Percentiles rank a stretch among this genome's conserved stretches.
Evolutionary conservation across 2,113 vertebrate species (phyloP).

Genomic region (Rhadina sibilatrix): DNA sequence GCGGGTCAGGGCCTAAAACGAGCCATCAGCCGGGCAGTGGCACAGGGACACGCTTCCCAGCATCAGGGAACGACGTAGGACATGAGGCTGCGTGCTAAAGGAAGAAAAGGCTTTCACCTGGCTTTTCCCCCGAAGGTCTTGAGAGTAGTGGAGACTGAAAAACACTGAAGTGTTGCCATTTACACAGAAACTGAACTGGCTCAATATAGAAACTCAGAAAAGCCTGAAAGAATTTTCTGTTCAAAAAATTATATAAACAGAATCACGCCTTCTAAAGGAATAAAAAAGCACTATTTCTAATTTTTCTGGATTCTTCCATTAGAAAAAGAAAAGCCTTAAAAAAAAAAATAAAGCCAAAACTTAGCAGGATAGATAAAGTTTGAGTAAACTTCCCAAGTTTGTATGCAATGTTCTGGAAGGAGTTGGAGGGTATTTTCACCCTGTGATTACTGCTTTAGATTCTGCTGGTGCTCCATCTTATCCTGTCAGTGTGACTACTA

Average conservation of each 20-base stretch:
- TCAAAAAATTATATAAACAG: not conserved
- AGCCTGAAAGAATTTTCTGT: not conserved
- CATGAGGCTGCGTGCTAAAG: rapidly evolving
- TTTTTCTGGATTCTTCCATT: not conserved
- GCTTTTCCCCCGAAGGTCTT: not conserved
- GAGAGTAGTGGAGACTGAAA: not conserved
- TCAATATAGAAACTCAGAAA: not conserved
- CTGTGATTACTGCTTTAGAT: not conserved
- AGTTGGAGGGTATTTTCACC: not conserved
- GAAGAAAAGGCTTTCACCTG: not conserved
- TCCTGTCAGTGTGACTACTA: not conserved
- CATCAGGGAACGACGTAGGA: rapidly evolving
- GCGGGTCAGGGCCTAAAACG: rapidly evolving
- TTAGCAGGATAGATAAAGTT: not conserved
- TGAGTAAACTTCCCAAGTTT: not conserved
- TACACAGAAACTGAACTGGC: not conserved
- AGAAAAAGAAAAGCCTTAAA: not conserved
- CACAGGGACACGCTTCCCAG: not conserved
- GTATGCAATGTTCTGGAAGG: not conserved
- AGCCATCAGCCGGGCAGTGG: rapidly evolving
- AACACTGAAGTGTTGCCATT: not conserved
- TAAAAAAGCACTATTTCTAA: not conserved
- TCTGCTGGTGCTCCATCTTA: not conserved
- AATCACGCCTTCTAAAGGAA: not conserved
- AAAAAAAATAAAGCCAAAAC: not conserved